A percentile compares a stretch with the other conserved stretches of the same genome.
These are phyloP conservation scores for Tigriopus japonicus DNA, from an alignment of 1,140 invertebrate genomes.

Conservation along the genomic window DNA sequence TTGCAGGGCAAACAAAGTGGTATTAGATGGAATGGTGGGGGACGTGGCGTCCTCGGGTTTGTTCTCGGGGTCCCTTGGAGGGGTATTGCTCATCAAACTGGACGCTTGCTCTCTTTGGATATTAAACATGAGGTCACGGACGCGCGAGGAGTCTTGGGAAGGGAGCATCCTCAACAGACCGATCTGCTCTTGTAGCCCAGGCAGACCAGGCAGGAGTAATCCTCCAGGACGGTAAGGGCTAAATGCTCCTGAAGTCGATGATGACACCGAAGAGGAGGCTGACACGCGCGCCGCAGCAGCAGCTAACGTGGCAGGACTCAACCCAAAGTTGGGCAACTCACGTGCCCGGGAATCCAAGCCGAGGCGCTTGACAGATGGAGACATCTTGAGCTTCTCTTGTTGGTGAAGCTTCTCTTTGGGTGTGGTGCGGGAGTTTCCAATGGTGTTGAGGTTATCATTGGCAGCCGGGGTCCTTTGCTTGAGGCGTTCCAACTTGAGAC, in stretches of 20 bases:
- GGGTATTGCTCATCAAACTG: too few species aligned
- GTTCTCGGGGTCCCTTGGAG: too few species aligned
- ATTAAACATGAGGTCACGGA: too few species aligned
- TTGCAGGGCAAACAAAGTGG: too few species aligned
- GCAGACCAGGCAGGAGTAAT: background rate
- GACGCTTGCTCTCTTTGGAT: too few species aligned
- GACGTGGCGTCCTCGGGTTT: too few species aligned
- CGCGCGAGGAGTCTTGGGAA: too few species aligned
- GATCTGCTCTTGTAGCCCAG: background rate
- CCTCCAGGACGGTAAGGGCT: background rate
- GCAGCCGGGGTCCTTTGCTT: constrained; percentile 56
- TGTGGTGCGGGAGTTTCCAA: constrained; percentile 7
- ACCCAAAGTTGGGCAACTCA: background rate
- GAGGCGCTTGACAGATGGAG: background rate
- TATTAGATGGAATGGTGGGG: too few species aligned
- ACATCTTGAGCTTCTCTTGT: constrained; percentile 2
- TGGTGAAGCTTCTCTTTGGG: constrained; percentile 8
- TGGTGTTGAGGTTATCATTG: constrained; percentile 13
- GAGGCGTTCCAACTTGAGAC: constrained; percentile 61
- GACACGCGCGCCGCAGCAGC: background rate
- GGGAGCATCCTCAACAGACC: too few species aligned
- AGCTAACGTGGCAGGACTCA: background rate
- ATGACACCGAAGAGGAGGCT: background rate
- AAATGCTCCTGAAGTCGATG: background rate
- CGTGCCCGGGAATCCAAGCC: background rate